Evolutionary conservation across 2,797 vertebrate species (phyloP).

Genomic region (Gobio occitaniae): DNA sequence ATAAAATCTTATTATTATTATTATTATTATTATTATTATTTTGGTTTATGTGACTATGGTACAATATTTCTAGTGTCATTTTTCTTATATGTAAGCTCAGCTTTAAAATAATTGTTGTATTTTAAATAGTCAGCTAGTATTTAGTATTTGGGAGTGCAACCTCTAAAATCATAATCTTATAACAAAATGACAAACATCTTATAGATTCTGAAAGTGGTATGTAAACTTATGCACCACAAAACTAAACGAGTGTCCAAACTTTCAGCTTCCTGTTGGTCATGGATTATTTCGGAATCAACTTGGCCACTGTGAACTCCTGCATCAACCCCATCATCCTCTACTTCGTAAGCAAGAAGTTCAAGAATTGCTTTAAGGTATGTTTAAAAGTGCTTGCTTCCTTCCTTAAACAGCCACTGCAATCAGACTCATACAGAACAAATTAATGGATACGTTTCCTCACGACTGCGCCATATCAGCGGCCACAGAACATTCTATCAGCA

Average conservation of each 20-base stretch:
- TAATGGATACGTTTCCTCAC: not conserved
- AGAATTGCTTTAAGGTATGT: conserved; percentile 98
- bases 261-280: conserved; percentile 91
- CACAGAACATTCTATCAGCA: conserved; percentile 61
- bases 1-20: not conserved
- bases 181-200: not conserved
- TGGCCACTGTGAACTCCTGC: conserved; percentile 96
- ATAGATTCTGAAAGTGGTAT: not conserved
- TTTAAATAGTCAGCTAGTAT: not conserved
- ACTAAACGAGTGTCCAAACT: not conserved
- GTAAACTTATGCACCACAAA: not conserved
- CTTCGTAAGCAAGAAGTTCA: conserved; percentile 99
- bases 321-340: conserved; percentile 99
- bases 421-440: not conserved
- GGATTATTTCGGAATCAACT: conserved; percentile 90
- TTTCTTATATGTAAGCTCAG: not conserved
- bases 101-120: not conserved
- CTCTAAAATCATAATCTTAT: not conserved
- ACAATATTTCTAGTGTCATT: not conserved
- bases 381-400: not conserved
- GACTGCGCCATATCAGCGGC: conserved; percentile 44
- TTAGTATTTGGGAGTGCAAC: not conserved
- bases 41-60: not conserved
- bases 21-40: too few species aligned
- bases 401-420: not conserved